Percentiles rank a stretch among this genome's conserved stretches.
Conservation (phyloP, 1,140 invertebrate genomes). For the Euwallacea fornicatus region DNA sequence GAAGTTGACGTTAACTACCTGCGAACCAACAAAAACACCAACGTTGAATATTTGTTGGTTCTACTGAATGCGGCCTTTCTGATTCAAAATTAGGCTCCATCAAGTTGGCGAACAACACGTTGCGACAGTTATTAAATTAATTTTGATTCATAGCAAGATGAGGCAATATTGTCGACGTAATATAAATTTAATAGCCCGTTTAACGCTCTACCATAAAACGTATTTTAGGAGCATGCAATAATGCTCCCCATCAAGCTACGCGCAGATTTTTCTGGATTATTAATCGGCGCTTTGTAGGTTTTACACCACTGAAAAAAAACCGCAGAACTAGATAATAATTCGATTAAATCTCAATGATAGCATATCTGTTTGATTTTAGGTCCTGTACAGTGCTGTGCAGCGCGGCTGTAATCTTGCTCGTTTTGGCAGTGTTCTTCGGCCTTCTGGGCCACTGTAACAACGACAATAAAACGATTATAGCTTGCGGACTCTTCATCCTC, state of each 20-base stretch:
- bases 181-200: constrained; percentile 26
- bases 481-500: constrained; percentile 65
- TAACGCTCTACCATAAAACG: constrained; percentile 12
- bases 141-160: constrained; percentile 18
- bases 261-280: too few species aligned
- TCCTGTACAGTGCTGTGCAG: constrained; percentile 65
- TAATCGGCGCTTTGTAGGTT: too few species aligned
- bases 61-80: too few species aligned
- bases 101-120: too few species aligned
- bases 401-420: constrained; percentile 57
- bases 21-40: too few species aligned
- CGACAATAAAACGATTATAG: constrained; percentile 65
- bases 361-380: constrained; percentile 55
- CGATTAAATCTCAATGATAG: too few species aligned
- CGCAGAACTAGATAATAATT: too few species aligned
- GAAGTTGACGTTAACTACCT: too few species aligned
- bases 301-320: too few species aligned
- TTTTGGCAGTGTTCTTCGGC: constrained; percentile 62
- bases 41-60: too few species aligned
- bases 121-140: constrained; percentile 24
- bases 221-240: constrained; percentile 16
- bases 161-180: constrained; percentile 13
- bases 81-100: too few species aligned
- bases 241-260: background rate
- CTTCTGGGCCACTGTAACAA: constrained; percentile 65